Percentiles rank a stretch among this genome's conserved stretches.
Evolutionary conservation across 1,140 invertebrate genomes (phyloP).

Genomic region (Parapsyche elsis): DNA sequence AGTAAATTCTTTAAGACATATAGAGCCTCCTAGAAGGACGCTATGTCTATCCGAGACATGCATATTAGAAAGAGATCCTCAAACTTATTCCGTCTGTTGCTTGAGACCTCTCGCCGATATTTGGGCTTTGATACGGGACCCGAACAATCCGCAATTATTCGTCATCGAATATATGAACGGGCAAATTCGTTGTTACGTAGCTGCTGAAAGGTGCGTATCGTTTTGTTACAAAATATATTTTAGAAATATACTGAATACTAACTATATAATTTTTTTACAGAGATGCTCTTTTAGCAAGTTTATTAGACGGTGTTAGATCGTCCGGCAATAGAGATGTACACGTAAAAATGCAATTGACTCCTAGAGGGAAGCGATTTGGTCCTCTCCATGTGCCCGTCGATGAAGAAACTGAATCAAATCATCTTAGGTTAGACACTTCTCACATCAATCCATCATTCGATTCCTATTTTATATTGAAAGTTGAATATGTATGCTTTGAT

Average conservation of each 20-base stretch:
- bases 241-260: too few relatives aligned
- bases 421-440: slow-evolving; percentile 62
- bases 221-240: too few relatives aligned
- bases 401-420: slow-evolving; percentile 91
- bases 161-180: slow-evolving; percentile 95
- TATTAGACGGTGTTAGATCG: slow-evolving; percentile 95
- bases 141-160: slow-evolving; percentile 93
- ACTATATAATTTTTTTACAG: slow-evolving; percentile 66
- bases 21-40: slow-evolving; percentile 83
- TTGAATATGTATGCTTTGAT: not conserved
- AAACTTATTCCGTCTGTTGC: slow-evolving; percentile 91
- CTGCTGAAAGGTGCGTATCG: slow-evolving; percentile 75
- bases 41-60: slow-evolving; percentile 97
- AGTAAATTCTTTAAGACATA: slow-evolving; percentile 78
- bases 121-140: slow-evolving; percentile 90
- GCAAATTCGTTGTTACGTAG: slow-evolving; percentile 86
- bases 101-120: slow-evolving; percentile 89
- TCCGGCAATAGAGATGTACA: slow-evolving; percentile 98
- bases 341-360: slow-evolving; percentile 86
- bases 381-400: slow-evolving; percentile 90
- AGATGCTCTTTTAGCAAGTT: slow-evolving; percentile 93
- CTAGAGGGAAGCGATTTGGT: slow-evolving; percentile 87
- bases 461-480: too few relatives aligned
- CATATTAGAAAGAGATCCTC: slow-evolving; percentile 94
- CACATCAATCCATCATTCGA: too few relatives aligned